Evolutionary conservation across 2,113 vertebrate species (phyloP).

Genomic region (Petroica traversi): DNA sequence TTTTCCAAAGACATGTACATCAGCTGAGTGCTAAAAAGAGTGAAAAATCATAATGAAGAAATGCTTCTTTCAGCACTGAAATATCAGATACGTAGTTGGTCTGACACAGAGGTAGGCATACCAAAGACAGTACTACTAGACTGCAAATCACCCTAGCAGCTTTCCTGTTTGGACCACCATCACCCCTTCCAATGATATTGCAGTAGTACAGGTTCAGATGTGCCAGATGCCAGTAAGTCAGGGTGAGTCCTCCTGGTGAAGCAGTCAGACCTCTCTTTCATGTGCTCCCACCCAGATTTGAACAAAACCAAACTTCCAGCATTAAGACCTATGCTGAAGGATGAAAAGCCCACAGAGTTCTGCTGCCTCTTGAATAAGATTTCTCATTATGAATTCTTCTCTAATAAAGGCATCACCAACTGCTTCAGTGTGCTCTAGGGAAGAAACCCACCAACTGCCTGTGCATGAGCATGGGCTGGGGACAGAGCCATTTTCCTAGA

Average conservation of each 20-base stretch:
- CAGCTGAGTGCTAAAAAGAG: background rate
- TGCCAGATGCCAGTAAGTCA: background rate
- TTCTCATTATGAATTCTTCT: background rate
- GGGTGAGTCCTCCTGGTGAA: background rate
- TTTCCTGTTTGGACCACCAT: background rate
- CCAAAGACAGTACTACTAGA: background rate
- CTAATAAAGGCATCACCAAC: background rate
- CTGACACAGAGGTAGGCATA: background rate
- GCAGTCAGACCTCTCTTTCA: background rate
- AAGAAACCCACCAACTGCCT: background rate
- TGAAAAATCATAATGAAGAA: background rate
- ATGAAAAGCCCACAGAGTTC: background rate
- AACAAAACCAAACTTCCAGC: background rate
- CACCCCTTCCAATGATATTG: background rate
- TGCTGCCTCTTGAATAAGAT: background rate
- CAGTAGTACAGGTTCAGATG: background rate
- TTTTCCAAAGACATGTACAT: background rate
- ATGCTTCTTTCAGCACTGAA: background rate
- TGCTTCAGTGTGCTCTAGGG: background rate
- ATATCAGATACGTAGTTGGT: background rate
- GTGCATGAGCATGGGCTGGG: background rate
- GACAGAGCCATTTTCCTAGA: background rate
- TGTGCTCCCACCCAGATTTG: background rate
- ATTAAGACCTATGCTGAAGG: background rate
- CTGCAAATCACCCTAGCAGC: background rate